A percentile compares a stretch with the other conserved stretches of the same genome.
phyloP scores from a whole-genome alignment of 2,888 invertebrate species.

The Choreutis nemorana region DNA sequence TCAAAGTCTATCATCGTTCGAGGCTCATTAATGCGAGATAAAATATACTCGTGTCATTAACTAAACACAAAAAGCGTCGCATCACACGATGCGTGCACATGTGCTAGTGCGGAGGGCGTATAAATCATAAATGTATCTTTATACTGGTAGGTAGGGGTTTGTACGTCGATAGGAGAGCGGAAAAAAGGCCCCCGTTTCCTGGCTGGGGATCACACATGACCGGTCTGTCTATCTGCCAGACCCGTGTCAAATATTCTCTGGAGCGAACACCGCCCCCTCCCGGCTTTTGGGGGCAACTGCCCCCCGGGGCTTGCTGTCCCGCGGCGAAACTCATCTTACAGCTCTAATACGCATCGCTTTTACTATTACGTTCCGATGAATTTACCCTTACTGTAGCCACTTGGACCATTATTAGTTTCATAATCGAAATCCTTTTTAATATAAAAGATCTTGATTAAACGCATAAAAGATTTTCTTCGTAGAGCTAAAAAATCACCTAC shows the following conservation, averaged over 20 bases:
- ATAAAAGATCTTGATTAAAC: slow-evolving; percentile 31
- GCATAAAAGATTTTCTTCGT: no score
- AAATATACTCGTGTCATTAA: slow-evolving; percentile 36
- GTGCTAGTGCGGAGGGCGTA: slow-evolving; percentile 45
- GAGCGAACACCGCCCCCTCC: slow-evolving; percentile 59
- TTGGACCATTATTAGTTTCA: slow-evolving; percentile 23
- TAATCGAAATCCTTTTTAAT: slow-evolving; percentile 12
- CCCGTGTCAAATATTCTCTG: slow-evolving; percentile 68
- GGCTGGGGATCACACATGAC: slow-evolving; percentile 65
- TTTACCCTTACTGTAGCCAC: no score
- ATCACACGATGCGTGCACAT: slow-evolving; percentile 52
- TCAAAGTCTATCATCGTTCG: slow-evolving; percentile 26
- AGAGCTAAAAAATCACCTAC: slow-evolving; percentile 55
- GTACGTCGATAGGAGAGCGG: slow-evolving; percentile 51
- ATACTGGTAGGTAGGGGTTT: slow-evolving; percentile 45
- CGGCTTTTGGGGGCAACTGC: slow-evolving; percentile 36
- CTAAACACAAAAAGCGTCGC: slow-evolving; percentile 35
- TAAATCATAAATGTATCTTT: slow-evolving; percentile 61
- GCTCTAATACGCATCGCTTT: slow-evolving; percentile 59
- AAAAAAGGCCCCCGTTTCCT: slow-evolving; percentile 60
- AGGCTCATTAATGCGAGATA: slow-evolving; percentile 34
- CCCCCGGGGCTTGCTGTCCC: slow-evolving; percentile 60
- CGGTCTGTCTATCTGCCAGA: slow-evolving; percentile 67
- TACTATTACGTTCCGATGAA: slow-evolving; percentile 52
- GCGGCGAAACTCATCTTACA: slow-evolving; percentile 64